phyloP scores from a whole-genome alignment of 2,113 vertebrate genomes.

The Zosterops japonicus region DNA sequence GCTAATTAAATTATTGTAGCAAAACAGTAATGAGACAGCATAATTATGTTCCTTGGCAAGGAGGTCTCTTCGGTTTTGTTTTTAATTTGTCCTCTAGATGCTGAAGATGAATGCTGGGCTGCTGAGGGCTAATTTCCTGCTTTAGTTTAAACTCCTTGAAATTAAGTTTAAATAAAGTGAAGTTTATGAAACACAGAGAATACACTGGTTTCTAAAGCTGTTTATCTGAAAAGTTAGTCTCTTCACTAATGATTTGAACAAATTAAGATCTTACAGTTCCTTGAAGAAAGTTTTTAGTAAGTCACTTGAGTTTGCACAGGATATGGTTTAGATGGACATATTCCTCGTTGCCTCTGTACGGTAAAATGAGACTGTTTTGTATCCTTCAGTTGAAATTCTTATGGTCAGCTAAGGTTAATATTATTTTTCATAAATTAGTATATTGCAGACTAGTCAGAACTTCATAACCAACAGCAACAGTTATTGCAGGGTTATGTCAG shows the following conservation, averaged over 20 bases:
- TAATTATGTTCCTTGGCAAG: slow-evolving; percentile 73
- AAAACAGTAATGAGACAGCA: slow-evolving; percentile 70
- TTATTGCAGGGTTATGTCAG: not conserved
- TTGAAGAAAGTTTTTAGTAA: not conserved
- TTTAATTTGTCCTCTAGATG: slow-evolving; percentile 43
- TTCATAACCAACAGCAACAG: not conserved
- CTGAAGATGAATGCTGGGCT: slow-evolving; percentile 47
- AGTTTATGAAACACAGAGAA: not conserved
- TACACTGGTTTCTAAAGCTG: not conserved
- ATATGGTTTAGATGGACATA: not conserved
- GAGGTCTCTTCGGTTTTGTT: not conserved
- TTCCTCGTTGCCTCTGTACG: not conserved
- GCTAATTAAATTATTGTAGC: slow-evolving; percentile 75
- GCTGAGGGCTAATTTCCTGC: slow-evolving; percentile 58
- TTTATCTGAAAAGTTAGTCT: not conserved
- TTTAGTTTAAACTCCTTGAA: slow-evolving; percentile 56
- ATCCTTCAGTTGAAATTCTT: not conserved
- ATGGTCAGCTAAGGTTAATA: not conserved
- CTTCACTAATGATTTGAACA: not conserved
- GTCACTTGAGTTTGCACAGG: not conserved
- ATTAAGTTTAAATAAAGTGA: slow-evolving; percentile 49
- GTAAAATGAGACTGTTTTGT: not conserved
- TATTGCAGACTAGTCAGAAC: not conserved
- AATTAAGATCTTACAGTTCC: not conserved
- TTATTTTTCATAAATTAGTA: not conserved